Evolutionary conservation across 2,797 vertebrate genomes (phyloP).

Genomic region (Enteromius afrohamiltoni): DNA sequence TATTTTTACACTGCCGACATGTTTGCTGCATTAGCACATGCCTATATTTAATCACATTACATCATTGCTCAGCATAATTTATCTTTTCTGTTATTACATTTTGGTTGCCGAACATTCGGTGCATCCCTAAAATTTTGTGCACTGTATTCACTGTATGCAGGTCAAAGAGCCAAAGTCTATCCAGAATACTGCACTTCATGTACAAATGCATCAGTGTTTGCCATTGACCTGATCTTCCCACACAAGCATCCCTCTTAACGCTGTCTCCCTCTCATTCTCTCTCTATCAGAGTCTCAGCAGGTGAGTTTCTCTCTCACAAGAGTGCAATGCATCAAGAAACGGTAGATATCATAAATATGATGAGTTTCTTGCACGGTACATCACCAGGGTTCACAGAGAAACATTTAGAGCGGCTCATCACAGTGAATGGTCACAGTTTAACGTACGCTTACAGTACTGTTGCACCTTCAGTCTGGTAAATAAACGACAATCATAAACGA

Average conservation of each 20-base stretch:
- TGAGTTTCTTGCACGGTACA: neutral
- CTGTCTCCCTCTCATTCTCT: neutral
- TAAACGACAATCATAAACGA: conserved; percentile 21
- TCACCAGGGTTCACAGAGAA: neutral
- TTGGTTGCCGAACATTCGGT: too few species aligned
- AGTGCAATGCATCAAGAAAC: neutral
- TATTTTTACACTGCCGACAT: too few species aligned
- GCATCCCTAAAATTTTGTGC: neutral
- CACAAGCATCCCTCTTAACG: neutral
- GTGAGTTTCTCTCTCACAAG: neutral
- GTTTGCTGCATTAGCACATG: too few species aligned
- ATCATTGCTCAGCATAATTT: too few species aligned
- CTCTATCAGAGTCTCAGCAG: conserved; percentile 1
- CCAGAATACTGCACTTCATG: conserved; percentile 4
- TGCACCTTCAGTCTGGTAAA: conserved; percentile 12
- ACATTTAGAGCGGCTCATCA: neutral
- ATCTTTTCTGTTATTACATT: too few species aligned
- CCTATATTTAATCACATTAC: too few species aligned
- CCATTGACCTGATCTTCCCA: neutral
- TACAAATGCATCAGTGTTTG: neutral
- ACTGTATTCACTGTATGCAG: neutral
- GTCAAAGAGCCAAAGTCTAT: neutral
- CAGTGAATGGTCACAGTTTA: neutral
- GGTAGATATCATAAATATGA: neutral
- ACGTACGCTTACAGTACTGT: neutral